Conservation (phyloP, 1,140 invertebrate genomes). For the Penaeus vannamei region DNA sequence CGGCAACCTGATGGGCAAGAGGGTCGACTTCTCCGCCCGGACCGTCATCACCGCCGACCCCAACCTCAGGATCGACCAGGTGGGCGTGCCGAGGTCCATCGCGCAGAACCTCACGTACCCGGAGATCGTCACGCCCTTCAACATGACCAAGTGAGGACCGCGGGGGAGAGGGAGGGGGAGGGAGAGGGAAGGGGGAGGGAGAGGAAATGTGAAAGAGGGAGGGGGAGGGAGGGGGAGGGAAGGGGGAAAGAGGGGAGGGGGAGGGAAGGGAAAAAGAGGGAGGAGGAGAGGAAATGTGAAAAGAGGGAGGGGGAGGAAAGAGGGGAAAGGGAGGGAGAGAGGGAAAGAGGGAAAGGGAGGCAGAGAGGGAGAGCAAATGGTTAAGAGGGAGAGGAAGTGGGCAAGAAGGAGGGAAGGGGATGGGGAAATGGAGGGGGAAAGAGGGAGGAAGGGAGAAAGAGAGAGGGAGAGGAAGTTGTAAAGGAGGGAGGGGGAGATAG, state of each 20-base stretch:
- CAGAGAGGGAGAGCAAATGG: neutral
- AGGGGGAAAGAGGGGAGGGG: neutral
- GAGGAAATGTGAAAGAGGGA: neutral
- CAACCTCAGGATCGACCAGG: constrained; percentile 98
- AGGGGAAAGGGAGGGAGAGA: too few relatives aligned
- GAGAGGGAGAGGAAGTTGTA: too few relatives aligned
- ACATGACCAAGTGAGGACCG: constrained; percentile 85
- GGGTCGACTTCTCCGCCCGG: constrained; percentile 99
- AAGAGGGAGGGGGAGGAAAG: too few relatives aligned
- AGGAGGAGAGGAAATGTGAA: too few relatives aligned
- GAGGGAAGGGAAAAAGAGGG: too few relatives aligned
- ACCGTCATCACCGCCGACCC: constrained; percentile 99
- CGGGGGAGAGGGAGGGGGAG: constrained; percentile 69
- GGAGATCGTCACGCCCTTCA: constrained; percentile 99
- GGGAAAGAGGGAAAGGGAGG: neutral
- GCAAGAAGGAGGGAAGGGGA: neutral
- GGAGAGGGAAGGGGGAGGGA: neutral
- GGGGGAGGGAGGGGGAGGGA: neutral
- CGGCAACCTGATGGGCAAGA: constrained; percentile 99
- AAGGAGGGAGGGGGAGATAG: too few relatives aligned
- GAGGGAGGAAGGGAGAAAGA: too few relatives aligned
- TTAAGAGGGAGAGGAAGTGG: neutral
- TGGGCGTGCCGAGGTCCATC: constrained; percentile 97
- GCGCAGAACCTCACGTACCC: constrained; percentile 99
- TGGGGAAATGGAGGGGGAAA: neutral